Conservation (phyloP, 2,797 vertebrate species). For the Thunnus albacares region DNA sequence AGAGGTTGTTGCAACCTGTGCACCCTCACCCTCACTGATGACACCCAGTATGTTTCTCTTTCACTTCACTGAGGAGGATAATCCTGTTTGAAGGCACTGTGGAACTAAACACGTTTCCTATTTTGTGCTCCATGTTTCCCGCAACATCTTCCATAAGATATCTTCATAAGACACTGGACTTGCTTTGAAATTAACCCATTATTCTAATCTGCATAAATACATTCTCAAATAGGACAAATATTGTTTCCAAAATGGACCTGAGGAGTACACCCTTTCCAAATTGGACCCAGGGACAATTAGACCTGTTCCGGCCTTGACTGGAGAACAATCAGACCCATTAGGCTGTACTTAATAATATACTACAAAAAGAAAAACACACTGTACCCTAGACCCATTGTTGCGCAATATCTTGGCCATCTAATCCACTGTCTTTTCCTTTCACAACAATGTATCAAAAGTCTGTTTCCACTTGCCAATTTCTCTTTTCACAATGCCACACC, state of each 20-base stretch:
- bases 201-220: background rate
- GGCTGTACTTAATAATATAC: background rate
- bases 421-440: background rate
- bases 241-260: background rate
- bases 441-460: background rate
- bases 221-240: background rate
- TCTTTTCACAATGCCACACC: background rate
- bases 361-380: background rate
- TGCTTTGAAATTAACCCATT: background rate
- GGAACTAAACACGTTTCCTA: background rate
- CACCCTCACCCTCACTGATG: background rate
- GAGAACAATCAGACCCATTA: background rate
- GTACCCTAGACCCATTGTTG: background rate
- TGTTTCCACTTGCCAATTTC: background rate
- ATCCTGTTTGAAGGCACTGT: background rate
- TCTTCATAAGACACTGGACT: background rate
- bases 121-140: background rate
- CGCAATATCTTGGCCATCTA: background rate
- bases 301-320: background rate
- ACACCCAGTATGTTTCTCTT: conserved; percentile 37
- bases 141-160: background rate
- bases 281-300: background rate
- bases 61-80: conserved; percentile 22
- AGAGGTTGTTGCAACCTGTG: conserved; percentile 39
- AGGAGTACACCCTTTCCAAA: background rate